Base-by-base conservation (phyloP, 2,888 invertebrate species). In the Himalopsyche kuldschensis region DNA sequence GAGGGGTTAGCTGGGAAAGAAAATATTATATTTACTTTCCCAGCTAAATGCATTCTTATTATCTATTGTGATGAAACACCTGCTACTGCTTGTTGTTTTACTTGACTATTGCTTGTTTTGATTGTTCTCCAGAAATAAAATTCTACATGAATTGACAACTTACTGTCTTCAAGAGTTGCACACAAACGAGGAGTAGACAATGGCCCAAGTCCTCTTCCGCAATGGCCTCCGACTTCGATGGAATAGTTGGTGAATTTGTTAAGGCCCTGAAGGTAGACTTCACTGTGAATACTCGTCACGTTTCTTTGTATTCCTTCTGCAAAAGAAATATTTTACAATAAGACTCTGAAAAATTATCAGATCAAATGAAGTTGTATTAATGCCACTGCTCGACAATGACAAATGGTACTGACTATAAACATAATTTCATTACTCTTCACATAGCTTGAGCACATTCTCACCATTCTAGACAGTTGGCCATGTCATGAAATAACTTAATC, bases 201-300 rank as follows among this genome's bases (percentile, higher is more conserved):
- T 0, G 95, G 94, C 2, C 97, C 97, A 87, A 95, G 95, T 0
- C 97, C 97, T 47, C 94, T 96, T 85, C 95, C 94, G 0, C 97
- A 97, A 89, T 94, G 97, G 0, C 97, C 97, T 87, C 96, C 91
- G 0, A 97, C 96, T 88, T 96, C 94, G 78, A 97, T 93, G 2
- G 97, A 97, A 89, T 97, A 97, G 91, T 97, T 97, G 17, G 96
- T 95, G 88, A 94, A 97, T 88, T 96, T 96, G 87, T 94, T 93
- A 75, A 97, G 90, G 0, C 94, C 94, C 88, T 96, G 96, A 32
- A 97, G 90, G 88, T 95, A 96, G 0, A 95, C 93, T 88, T 96
- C 96, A 32, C 94, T 93, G 89, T 95, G 95, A 0, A 95, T 93
- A 0, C 96, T 95, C 0, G 92, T 92, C 84, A 90, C 89, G 84